Evolutionary conservation across 53 echinoderm and acorn worm genomes (phyloP), one percentile per base, ranked within the genome.

Genomic region (Echinarachnius parma): DNA sequence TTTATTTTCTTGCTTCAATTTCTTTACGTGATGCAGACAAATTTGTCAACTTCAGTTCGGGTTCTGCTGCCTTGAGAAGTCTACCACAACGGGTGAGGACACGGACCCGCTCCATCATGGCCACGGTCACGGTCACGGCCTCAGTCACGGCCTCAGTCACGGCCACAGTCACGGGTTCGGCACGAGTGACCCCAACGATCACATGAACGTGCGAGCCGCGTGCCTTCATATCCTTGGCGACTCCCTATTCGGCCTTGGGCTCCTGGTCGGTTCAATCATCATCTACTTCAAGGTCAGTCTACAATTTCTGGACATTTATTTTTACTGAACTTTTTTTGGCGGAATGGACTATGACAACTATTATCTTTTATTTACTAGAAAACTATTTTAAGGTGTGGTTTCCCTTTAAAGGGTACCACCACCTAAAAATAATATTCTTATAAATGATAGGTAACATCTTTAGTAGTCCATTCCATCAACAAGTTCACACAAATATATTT

Each of bases 211-310:
- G 2, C 54, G 86, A 20, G 82, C 90, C 1, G 86, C 89, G 21
- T 71, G 78, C 21, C 60, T 89, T 11, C 90, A 86, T 55, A 78
- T 89, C 29, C 19, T 89, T 22, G 90, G 86, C 25, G 86, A 86
- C 34, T 78, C 78, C 57, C 66, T 89, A 3, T 86, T 82, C 75
- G 86, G 90, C 21, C 33, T 86, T 8, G 82, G 81, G 20, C 74
- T 89, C 37, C 75, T 85, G 23, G 28, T 77, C 21, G 90, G 65
- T 16, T 76, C 85, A 20, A 47, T 81, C 31, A 66, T 86, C 14
- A 82, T 89, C 27, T 82, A 77, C 15, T 66, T 77, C 18, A 59
- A 83, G 60, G 77, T 69, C 14, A 34, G 83, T 66, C 34, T 24
- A n/a, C n/a, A n/a, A n/a, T n/a, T n/a, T n/a, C n/a, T n/a, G n/a